Conservation (phyloP, 2,113 vertebrate species). For the Clinocottus analis region DNA sequence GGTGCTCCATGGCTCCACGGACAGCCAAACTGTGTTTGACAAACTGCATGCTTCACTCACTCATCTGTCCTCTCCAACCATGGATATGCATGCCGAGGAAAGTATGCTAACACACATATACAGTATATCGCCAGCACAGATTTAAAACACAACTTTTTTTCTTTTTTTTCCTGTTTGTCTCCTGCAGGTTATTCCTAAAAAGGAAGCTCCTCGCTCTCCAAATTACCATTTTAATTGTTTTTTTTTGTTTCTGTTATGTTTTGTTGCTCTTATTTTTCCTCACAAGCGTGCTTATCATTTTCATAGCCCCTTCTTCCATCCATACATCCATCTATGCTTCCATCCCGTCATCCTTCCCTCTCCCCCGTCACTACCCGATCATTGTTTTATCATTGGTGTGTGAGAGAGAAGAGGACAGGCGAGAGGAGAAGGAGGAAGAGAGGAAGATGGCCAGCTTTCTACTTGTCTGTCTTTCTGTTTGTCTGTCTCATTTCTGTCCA, state of each 20-base stretch:
- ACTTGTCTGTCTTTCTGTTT: constrained; percentile 59
- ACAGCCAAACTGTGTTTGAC: neutral
- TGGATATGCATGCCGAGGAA: constrained; percentile 61
- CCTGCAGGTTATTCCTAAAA: constrained; percentile 84
- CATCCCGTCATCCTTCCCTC: constrained; percentile 36
- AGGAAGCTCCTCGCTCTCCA: constrained; percentile 69
- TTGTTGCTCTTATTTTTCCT: constrained; percentile 15
- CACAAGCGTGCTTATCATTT: constrained; percentile 68
- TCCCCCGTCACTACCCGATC: constrained; percentile 59
- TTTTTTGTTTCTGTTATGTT: constrained; percentile 15
- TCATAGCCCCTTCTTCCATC: constrained; percentile 38
- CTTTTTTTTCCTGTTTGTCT: constrained; percentile 75
- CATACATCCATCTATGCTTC: constrained; percentile 15
- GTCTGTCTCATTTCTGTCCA: constrained; percentile 37
- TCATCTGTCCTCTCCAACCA: constrained; percentile 14
- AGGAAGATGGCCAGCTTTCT: constrained; percentile 76
- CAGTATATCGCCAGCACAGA: constrained; percentile 29
- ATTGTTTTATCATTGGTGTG: constrained; percentile 80
- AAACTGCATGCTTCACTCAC: constrained; percentile 49
- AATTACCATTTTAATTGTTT: constrained; percentile 56
- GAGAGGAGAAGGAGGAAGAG: constrained; percentile 71
- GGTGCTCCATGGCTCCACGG: neutral
- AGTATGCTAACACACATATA: neutral
- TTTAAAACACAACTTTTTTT: constrained; percentile 68
- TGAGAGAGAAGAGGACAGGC: constrained; percentile 76